These are phyloP conservation scores for Heliconius congener DNA, from an alignment of 1,140 invertebrate genomes.

Conservation along the genomic window DNA sequence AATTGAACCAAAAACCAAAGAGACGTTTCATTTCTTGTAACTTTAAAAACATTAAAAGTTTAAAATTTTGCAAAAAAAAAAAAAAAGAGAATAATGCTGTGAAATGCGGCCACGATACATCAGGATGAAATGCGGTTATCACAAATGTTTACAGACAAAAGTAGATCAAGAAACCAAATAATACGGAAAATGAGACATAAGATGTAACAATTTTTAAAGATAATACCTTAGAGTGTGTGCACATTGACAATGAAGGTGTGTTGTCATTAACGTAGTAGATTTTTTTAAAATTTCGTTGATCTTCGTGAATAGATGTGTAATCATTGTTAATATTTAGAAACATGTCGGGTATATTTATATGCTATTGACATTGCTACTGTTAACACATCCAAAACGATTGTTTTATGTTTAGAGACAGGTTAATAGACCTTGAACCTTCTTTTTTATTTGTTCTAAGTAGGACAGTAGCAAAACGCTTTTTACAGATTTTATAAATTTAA, in stretches of 20 bases:
- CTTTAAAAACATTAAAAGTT: not conserved
- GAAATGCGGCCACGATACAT: constrained; percentile 13
- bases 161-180: constrained; percentile 23
- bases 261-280: not conserved
- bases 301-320: not conserved
- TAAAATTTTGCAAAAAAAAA: no score
- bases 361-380: no score
- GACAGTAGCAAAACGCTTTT: no score
- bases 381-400: no score
- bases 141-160: constrained; percentile 22
- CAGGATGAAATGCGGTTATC: constrained; percentile 36
- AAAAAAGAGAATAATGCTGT: not conserved
- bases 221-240: not conserved
- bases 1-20: no score
- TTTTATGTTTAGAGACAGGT: no score
- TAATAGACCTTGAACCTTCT: no score
- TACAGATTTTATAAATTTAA: no score
- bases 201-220: constrained; percentile 20
- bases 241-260: not conserved
- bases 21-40: no score
- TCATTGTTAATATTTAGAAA: no score
- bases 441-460: no score
- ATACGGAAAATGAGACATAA: constrained; percentile 17
- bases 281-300: not conserved
- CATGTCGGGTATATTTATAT: no score